Evolutionary conservation across 2,797 vertebrate genomes (phyloP), one percentile per base, ranked within the genome.

Genomic region (Melanotaenia nigrans): DNA sequence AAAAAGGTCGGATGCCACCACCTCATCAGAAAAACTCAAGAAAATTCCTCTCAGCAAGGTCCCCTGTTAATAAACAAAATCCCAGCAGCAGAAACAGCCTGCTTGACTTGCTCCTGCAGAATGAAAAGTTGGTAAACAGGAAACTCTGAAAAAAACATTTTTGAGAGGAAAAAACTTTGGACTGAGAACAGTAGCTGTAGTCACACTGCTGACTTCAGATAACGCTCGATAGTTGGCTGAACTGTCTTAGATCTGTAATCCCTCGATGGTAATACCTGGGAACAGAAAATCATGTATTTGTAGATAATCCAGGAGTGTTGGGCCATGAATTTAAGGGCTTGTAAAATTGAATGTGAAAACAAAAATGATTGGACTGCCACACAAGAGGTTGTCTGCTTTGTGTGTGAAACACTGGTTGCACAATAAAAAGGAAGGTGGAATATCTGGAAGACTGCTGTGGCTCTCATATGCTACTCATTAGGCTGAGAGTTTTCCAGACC

Each of bases 41-140:
- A 30, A 56, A 57, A 59, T n/a, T 45, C 25, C 25, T 22, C 66
- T 11, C 18, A 25, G 25, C 33, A 4, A 58, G 13, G 9, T 1
- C 22, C 36, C 4, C 0, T 33, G 28, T 25, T 64, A 53, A 64
- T 64, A 1, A 59, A 28, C 18, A 22, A 12, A 59, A 59, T 28
- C 42, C 54, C 28, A 68, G 59, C 8, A 61, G 61, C 68, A 63
- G 22, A 65, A 55, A 42, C 53, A 53, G 4, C 32, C 5, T 42
- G 32, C n/a, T 57, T 36, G n/a, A 62, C n/a, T 32, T 14, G 20
- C 45, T 57, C 45, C 18, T 13, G 33, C 3, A 25, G 25, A 73
- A 59, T 42, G 25, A 18, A 42, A 0, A 25, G 40, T 28, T 16
- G n/a, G n/a, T 33, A 65, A 72, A 59, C 61, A 72, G 28, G 62